Conservation (phyloP, 1,140 invertebrate genomes). For the Temnothorax nylanderi region DNA sequence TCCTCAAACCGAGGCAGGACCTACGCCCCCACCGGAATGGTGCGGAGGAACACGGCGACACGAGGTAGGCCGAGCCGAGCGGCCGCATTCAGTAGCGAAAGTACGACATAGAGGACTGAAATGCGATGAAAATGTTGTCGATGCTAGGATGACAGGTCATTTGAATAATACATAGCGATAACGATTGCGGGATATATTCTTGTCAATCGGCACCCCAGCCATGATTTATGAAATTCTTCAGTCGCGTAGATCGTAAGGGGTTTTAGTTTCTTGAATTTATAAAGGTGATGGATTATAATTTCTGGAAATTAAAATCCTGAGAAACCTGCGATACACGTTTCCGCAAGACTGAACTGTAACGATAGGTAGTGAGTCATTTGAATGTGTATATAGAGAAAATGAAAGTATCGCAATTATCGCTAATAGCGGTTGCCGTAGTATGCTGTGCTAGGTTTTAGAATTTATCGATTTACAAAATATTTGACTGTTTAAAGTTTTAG, state of each 20-base stretch:
- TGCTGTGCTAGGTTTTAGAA: not conserved
- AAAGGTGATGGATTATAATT: not conserved
- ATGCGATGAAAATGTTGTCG: constrained; percentile 5
- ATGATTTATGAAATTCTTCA: not conserved
- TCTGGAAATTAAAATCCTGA: not conserved
- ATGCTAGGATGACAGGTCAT: constrained; percentile 39
- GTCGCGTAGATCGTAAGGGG: not conserved
- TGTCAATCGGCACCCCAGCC: not conserved
- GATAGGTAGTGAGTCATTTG: not conserved
- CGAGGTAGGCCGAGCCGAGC: constrained; percentile 86
- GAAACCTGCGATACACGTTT: not conserved
- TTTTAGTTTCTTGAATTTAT: not conserved
- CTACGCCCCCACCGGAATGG: constrained; percentile 90
- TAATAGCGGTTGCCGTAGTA: not conserved
- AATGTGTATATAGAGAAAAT: not conserved
- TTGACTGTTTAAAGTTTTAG: not conserved
- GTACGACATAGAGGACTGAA: constrained; percentile 22
- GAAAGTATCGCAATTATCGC: not conserved
- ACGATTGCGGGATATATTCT: constrained; percentile 13
- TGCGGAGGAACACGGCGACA: constrained; percentile 89
- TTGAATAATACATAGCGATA: constrained; percentile 20
- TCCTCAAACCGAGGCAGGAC: constrained; percentile 97
- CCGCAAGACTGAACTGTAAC: not conserved
- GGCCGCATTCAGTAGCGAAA: constrained; percentile 39
- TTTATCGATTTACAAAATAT: not conserved